Evolutionary conservation across 2,888 invertebrate species (phyloP).

Genomic region (Marronus borbonicus): DNA sequence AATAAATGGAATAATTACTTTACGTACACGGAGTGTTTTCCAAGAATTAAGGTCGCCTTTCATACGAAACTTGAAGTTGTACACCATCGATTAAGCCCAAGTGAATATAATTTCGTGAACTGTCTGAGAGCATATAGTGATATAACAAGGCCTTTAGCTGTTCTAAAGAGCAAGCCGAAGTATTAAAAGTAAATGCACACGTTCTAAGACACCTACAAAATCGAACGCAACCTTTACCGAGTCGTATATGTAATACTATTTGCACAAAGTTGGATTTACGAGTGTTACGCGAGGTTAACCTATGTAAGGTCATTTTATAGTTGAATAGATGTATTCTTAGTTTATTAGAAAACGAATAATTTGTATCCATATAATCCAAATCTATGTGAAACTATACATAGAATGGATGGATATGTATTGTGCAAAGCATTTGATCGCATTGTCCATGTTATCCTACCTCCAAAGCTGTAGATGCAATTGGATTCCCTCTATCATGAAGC

Average conservation of each 20-base stretch:
- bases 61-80: slow-evolving; percentile 30
- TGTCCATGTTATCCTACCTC: too few relatives aligned
- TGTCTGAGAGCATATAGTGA: slow-evolving; percentile 6
- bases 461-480: too few relatives aligned
- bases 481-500: too few relatives aligned
- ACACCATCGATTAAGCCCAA: slow-evolving; percentile 1
- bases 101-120: slow-evolving; percentile 27
- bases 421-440: too few relatives aligned
- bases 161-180: slow-evolving; percentile 24
- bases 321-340: not conserved
- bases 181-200: slow-evolving; percentile 33
- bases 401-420: too few relatives aligned
- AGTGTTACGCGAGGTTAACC: too few relatives aligned
- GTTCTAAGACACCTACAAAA: slow-evolving; percentile 39
- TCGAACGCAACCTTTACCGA: slow-evolving; percentile 20
- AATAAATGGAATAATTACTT: slow-evolving; percentile 30
- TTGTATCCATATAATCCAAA: too few relatives aligned
- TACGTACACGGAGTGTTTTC: slow-evolving; percentile 21
- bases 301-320: too few relatives aligned
- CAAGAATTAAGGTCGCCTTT: slow-evolving; percentile 38
- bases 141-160: slow-evolving; percentile 43
- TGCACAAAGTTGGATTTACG: too few relatives aligned
- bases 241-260: too few relatives aligned
- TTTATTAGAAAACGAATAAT: too few relatives aligned
- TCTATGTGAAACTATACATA: too few relatives aligned